Evolutionary conservation across 2,888 invertebrate genomes (phyloP).

Genomic region (Ashinkailepas kermadecensis): DNA sequence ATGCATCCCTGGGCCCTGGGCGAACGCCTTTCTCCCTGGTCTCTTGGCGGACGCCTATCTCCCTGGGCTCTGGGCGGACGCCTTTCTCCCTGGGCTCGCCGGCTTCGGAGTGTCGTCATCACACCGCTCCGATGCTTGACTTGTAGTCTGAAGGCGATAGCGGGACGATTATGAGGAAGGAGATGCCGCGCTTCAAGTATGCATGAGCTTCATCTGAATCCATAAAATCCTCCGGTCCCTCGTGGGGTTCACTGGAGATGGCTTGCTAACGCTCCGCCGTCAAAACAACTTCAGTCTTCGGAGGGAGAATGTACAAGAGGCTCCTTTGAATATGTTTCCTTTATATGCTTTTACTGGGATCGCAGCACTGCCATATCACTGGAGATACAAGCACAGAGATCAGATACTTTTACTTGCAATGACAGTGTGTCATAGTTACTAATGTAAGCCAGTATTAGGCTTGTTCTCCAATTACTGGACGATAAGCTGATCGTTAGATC

Average conservation of each 20-base stretch:
- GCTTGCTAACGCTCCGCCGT: not conserved
- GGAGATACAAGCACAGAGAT: not conserved
- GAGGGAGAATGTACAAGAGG: not conserved
- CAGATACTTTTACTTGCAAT: not conserved
- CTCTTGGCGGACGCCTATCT: too few relatives aligned
- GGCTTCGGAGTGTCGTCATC: too few relatives aligned
- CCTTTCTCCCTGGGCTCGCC: too few relatives aligned
- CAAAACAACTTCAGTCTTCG: not conserved
- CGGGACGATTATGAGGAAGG: not conserved
- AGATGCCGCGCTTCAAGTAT: not conserved
- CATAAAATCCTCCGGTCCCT: not conserved
- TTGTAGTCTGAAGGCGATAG: not conserved
- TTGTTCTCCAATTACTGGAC: too few relatives aligned
- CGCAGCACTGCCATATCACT: not conserved
- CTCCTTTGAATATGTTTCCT: not conserved
- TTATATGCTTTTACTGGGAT: not conserved
- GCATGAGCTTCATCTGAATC: constrained; percentile 5
- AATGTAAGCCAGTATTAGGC: too few relatives aligned
- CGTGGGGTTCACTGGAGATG: not conserved
- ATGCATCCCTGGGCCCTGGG: too few relatives aligned
- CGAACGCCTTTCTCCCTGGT: too few relatives aligned
- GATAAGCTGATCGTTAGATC: too few relatives aligned
- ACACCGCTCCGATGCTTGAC: not conserved
- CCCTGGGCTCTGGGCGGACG: too few relatives aligned
- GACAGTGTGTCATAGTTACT: too few relatives aligned